Evolutionary conservation across 2,888 invertebrate genomes (phyloP), one percentile per base, ranked within the genome.

Genomic region (Callyntrura guangdongensis): DNA sequence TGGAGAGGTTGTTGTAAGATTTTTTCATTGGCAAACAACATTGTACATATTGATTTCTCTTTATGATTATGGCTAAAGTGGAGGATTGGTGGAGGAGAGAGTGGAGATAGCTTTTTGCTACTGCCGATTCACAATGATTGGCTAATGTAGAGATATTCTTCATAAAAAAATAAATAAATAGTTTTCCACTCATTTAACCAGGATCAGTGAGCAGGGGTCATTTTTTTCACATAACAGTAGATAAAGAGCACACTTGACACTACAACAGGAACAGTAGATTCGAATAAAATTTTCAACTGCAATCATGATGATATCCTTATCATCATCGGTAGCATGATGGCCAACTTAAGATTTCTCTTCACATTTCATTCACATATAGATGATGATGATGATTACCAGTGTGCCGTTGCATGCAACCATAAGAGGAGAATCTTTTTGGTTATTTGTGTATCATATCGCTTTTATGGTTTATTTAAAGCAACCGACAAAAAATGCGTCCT

Each of bases 41-140:
- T 61, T 59, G 61, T 61, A 81, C 81, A 61, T 81, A 81, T 81
- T 81, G 81, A 81, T 81, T 81, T 79, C 79, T 79, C 79, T 59
- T 81, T 20, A 61, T 61, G 61, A 81, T 59, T 61, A 27, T 81
- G 0, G 45, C 20, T n/a, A 22, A 36, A 5, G 12, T 4, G 77
- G n/a, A 14, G 25, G n/a, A 25, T 25, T 77, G 25, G 77, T 53
- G 27, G 36, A 69, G 8, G 6, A n/a, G 4, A 20, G 53, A 25
- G 77, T 53, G 11, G 25, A 77, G 22, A 49, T 77, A 22, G 47
- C 14, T 11, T 74, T 74, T 74, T 12, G 20, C 17, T 25, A 56
- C 12, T 25, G 14, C 49, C 25, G 53, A 53, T 22, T 45, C n/a
- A 77, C 77, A 49, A 49, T 53, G 53, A 56, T 53, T 20, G 25